These are phyloP conservation scores for Timema cristinae DNA, from an alignment of 2,888 invertebrate species.

Conservation along the genomic window DNA sequence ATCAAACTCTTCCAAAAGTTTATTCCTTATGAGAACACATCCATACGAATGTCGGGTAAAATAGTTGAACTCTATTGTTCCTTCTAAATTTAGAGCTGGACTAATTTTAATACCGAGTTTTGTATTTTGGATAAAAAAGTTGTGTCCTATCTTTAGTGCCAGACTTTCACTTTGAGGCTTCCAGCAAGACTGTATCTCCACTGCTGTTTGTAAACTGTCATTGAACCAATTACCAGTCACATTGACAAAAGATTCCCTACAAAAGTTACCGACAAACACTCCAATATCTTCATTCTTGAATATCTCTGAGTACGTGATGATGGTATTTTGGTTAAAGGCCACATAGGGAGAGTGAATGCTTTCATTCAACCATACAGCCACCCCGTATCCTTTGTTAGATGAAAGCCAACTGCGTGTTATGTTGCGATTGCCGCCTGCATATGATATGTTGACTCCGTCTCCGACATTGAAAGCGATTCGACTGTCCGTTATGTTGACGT, in stretches of 20 bases:
- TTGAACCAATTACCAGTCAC: slow-evolving; percentile 90
- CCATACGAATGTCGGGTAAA: slow-evolving; percentile 80
- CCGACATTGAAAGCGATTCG: slow-evolving; percentile 86
- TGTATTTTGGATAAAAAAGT: slow-evolving; percentile 72
- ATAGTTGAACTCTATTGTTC: slow-evolving; percentile 81
- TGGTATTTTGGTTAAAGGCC: slow-evolving; percentile 78
- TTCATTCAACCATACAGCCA: slow-evolving; percentile 87
- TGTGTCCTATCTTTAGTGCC: slow-evolving; percentile 78
- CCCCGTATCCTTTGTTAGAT: slow-evolving; percentile 83
- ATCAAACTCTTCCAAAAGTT: slow-evolving; percentile 73
- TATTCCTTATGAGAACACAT: slow-evolving; percentile 78
- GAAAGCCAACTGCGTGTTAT: slow-evolving; percentile 81
- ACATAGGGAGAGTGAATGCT: slow-evolving; percentile 73
- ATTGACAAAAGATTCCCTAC: slow-evolving; percentile 79
- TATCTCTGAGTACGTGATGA: slow-evolving; percentile 82
- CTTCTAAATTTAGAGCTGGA: slow-evolving; percentile 76
- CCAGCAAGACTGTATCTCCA: slow-evolving; percentile 85
- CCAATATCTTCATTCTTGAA: slow-evolving; percentile 84
- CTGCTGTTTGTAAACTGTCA: slow-evolving; percentile 69
- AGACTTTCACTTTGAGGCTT: slow-evolving; percentile 49
- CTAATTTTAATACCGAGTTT: slow-evolving; percentile 71
- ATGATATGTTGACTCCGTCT: slow-evolving; percentile 93
- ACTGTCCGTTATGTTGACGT: slow-evolving; percentile 89
- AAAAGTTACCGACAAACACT: slow-evolving; percentile 85
- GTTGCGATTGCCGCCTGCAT: slow-evolving; percentile 90